Evolutionary conservation across 2,797 vertebrate genomes (phyloP).

Genomic region (Phoeniculus purpureus): DNA sequence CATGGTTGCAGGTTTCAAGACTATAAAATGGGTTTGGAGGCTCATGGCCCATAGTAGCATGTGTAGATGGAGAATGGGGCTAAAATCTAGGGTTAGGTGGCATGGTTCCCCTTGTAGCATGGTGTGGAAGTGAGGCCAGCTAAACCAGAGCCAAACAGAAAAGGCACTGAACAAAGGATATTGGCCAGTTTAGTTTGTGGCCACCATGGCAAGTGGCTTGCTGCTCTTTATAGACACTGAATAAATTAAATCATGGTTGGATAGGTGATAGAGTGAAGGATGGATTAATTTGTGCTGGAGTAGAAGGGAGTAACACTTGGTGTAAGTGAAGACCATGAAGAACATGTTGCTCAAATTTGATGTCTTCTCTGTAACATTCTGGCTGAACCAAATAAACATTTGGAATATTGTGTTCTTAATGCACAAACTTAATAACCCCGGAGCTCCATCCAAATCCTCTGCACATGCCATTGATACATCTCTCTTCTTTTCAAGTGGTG

Average conservation of each 20-base stretch:
- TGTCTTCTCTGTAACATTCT: accelerated
- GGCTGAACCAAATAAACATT: background rate
- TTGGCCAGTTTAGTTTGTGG: background rate
- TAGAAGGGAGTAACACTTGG: background rate
- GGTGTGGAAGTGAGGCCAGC: background rate
- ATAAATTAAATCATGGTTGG: background rate
- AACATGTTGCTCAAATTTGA: background rate
- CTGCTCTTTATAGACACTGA: background rate
- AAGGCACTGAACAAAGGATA: accelerated
- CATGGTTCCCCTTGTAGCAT: accelerated
- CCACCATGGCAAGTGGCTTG: background rate
- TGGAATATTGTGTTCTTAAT: background rate
- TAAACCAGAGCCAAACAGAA: background rate
- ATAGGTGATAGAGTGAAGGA: background rate
- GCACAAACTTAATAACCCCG: background rate
- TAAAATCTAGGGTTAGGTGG: background rate
- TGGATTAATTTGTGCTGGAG: background rate
- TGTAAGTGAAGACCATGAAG: background rate
- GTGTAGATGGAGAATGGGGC: background rate
- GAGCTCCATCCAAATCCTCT: background rate
- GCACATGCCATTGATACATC: background rate
- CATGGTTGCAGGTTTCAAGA: background rate
- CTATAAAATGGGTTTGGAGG: background rate
- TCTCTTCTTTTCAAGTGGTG: background rate
- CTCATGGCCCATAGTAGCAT: accelerated